A percentile compares a stretch with the other conserved stretches of the same genome.
Conservation (phyloP, 2,797 vertebrate species). For the Sebastes reedi region DNA sequence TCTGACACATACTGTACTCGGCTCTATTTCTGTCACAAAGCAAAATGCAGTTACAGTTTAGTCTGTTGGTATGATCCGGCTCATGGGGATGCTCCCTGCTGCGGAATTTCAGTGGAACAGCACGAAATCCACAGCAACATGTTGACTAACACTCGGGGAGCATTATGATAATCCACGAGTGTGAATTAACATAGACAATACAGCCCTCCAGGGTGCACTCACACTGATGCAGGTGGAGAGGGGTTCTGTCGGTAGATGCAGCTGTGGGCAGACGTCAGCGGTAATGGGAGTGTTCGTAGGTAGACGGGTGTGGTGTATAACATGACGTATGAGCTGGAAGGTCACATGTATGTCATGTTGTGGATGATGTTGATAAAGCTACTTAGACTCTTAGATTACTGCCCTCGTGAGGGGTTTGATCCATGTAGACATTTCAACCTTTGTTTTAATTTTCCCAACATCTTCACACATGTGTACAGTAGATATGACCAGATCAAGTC, state of each 20-base stretch:
- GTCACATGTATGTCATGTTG: neutral
- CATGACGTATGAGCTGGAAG: neutral
- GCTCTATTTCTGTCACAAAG: neutral
- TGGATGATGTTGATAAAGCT: neutral
- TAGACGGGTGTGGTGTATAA: neutral
- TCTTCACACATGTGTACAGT: neutral
- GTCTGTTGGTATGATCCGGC: constrained; percentile 11
- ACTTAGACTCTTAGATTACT: neutral
- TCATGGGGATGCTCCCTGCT: constrained; percentile 29
- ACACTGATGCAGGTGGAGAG: constrained; percentile 21
- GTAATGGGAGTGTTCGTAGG: neutral
- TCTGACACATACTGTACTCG: neutral
- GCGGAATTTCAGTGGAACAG: constrained; percentile 33
- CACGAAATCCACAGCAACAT: constrained; percentile 42
- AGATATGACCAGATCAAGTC: neutral
- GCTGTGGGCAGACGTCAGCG: neutral
- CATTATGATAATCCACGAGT: constrained; percentile 40
- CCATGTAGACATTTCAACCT: neutral
- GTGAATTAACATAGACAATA: constrained; percentile 54
- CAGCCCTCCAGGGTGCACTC: constrained; percentile 31
- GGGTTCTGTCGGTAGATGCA: neutral
- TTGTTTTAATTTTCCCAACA: neutral
- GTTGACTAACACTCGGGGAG: constrained; percentile 56
- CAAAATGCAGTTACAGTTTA: neutral
- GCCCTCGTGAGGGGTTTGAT: neutral